phyloP scores from a whole-genome alignment of 2,113 vertebrate genomes.

The Alces alces region DNA sequence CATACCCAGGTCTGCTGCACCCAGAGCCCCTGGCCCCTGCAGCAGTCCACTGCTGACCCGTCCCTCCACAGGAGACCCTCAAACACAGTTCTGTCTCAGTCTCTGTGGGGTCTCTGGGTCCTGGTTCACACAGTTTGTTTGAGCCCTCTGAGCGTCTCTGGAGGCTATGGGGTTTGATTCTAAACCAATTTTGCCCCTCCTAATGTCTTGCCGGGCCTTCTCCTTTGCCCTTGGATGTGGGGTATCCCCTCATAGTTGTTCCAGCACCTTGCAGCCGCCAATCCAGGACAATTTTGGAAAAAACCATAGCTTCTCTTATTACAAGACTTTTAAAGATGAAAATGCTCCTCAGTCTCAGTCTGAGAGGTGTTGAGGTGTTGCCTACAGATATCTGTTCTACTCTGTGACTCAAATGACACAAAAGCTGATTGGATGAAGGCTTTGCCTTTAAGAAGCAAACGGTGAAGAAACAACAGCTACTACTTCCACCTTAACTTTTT shows the following conservation, averaged over 20 bases:
- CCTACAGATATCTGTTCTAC: neutral
- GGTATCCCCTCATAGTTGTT: neutral
- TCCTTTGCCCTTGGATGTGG: neutral
- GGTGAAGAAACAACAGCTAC: neutral
- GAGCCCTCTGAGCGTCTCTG: neutral
- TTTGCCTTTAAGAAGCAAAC: neutral
- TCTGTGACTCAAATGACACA: neutral
- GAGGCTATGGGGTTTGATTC: neutral
- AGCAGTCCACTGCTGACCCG: accelerated
- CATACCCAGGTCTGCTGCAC: neutral
- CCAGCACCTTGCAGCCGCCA: neutral
- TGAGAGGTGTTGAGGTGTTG: neutral
- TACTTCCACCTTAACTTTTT: neutral
- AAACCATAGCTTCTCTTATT: neutral
- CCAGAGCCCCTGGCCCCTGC: neutral
- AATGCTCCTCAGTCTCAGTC: neutral
- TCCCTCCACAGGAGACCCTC: neutral
- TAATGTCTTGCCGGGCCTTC: neutral
- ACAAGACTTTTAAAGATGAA: neutral
- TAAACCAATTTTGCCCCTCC: neutral
- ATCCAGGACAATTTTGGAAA: neutral
- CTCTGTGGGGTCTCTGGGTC: neutral
- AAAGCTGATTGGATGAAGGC: neutral
- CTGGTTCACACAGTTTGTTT: neutral
- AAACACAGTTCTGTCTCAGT: neutral